A percentile compares a stretch with the other conserved stretches of the same genome.
Evolutionary conservation across 2,888 invertebrate genomes (phyloP).

Genomic region (Pharmacophagus antenor): DNA sequence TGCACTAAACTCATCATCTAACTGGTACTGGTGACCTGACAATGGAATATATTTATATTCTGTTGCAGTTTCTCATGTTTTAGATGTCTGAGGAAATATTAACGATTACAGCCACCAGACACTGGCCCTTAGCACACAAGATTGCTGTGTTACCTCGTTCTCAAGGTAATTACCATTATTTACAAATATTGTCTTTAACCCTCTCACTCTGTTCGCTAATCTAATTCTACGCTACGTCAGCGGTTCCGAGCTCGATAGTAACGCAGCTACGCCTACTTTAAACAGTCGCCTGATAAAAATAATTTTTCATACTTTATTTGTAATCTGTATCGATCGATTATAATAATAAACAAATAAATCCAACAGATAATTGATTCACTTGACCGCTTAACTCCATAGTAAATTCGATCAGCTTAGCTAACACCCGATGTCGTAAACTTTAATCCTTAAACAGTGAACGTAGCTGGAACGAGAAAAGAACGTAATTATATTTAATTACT

Average conservation of each 20-base stretch:
- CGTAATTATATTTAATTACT: slow-evolving; percentile 40
- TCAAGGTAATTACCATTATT: slow-evolving; percentile 77
- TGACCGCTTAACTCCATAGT: slow-evolving; percentile 78
- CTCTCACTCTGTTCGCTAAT: slow-evolving; percentile 80
- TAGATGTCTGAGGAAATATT: background rate
- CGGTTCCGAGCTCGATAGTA: slow-evolving; percentile 70
- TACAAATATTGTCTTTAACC: slow-evolving; percentile 82
- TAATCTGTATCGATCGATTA: slow-evolving; percentile 65
- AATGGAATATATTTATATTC: background rate
- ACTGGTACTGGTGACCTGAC: background rate
- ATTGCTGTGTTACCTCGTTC: slow-evolving; percentile 69
- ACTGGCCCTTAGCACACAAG: slow-evolving; percentile 35
- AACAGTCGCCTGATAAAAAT: slow-evolving; percentile 60
- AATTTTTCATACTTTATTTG: slow-evolving; percentile 64
- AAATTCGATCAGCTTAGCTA: slow-evolving; percentile 79
- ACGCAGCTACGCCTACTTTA: slow-evolving; percentile 67
- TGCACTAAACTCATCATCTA: slow-evolving; percentile 29
- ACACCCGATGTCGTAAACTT: slow-evolving; percentile 55
- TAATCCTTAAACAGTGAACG: slow-evolving; percentile 57
- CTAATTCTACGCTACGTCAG: slow-evolving; percentile 77
- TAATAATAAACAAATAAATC: slow-evolving; percentile 55
- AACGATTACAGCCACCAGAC: slow-evolving; percentile 24
- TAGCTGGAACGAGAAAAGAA: slow-evolving; percentile 34
- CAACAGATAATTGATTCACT: slow-evolving; percentile 65
- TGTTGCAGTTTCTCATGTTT: background rate